phyloP scores from a whole-genome alignment of 2,113 vertebrate species.

The Cyphotilapia sp. region DNA sequence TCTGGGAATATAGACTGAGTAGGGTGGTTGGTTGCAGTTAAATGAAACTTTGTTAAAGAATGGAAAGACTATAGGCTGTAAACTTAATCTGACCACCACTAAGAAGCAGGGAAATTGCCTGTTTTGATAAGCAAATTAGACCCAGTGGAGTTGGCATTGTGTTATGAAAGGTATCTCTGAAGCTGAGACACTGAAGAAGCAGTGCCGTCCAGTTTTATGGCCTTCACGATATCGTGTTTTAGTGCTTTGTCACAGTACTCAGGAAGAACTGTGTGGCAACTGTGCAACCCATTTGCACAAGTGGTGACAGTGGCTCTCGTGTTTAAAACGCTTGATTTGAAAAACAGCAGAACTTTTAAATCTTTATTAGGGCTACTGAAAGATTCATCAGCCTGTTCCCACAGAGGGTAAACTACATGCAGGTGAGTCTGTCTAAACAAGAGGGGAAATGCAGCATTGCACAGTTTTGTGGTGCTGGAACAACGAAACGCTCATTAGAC shows the following conservation, averaged over 20 bases:
- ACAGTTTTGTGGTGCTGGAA: not conserved
- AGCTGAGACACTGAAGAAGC: not conserved
- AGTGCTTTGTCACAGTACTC: not conserved
- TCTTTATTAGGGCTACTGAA: not conserved
- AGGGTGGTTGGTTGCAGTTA: not conserved
- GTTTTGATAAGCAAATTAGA: constrained; percentile 14
- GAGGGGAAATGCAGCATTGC: not conserved
- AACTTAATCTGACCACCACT: not conserved
- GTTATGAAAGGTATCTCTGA: not conserved
- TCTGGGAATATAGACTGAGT: not conserved
- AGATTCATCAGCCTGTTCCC: not conserved
- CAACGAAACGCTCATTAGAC: fast-evolving
- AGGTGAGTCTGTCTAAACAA: not conserved
- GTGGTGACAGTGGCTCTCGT: not conserved
- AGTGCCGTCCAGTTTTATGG: not conserved
- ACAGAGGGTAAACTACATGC: not conserved
- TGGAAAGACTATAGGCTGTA: not conserved
- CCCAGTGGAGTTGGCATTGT: not conserved
- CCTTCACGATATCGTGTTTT: not conserved
- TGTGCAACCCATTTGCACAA: not conserved
- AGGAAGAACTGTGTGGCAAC: not conserved
- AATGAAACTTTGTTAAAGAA: constrained; percentile 36
- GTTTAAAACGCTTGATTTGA: not conserved
- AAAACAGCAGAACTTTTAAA: not conserved
- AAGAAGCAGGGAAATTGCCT: not conserved